phyloP scores from a whole-genome alignment of 2,888 invertebrate genomes.

The Torymus auratus region DNA sequence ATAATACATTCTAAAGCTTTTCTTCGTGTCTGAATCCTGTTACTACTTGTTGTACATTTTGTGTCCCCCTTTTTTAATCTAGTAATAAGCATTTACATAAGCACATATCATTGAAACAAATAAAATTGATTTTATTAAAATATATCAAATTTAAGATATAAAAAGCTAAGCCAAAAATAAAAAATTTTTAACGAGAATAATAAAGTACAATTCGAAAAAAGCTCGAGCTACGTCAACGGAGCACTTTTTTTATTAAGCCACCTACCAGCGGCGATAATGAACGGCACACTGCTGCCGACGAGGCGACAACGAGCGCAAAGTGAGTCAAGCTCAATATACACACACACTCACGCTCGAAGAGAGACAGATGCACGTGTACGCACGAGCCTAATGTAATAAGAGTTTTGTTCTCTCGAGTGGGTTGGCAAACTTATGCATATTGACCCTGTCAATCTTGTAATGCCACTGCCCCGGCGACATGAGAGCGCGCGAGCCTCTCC shows the following conservation, averaged over 20 bases:
- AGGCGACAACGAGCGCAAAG: slow-evolving; percentile 60
- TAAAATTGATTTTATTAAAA: too few species aligned
- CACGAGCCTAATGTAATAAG: slow-evolving; percentile 72
- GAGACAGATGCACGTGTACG: slow-evolving; percentile 66
- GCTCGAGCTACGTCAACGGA: background rate
- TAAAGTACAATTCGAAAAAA: background rate
- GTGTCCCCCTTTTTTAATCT: too few species aligned
- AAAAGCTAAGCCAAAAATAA: too few species aligned
- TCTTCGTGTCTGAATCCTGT: too few species aligned
- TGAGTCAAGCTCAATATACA: slow-evolving; percentile 59
- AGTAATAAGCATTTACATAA: too few species aligned
- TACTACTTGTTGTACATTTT: too few species aligned
- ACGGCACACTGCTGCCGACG: slow-evolving; percentile 24
- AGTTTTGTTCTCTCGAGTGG: slow-evolving; percentile 70
- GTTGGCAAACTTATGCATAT: slow-evolving; percentile 73
- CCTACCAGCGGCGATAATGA: background rate
- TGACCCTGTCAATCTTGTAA: slow-evolving; percentile 72
- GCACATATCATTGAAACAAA: too few species aligned
- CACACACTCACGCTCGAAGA: slow-evolving; percentile 28
- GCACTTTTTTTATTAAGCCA: background rate
- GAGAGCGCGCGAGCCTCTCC: slow-evolving; percentile 51
- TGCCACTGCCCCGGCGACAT: slow-evolving; percentile 71
- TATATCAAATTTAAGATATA: too few species aligned
- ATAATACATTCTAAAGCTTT: too few species aligned
- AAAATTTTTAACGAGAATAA: too few species aligned